Evolutionary conservation across 2,888 invertebrate genomes (phyloP).

Genomic region (Callinectes sapidus): DNA sequence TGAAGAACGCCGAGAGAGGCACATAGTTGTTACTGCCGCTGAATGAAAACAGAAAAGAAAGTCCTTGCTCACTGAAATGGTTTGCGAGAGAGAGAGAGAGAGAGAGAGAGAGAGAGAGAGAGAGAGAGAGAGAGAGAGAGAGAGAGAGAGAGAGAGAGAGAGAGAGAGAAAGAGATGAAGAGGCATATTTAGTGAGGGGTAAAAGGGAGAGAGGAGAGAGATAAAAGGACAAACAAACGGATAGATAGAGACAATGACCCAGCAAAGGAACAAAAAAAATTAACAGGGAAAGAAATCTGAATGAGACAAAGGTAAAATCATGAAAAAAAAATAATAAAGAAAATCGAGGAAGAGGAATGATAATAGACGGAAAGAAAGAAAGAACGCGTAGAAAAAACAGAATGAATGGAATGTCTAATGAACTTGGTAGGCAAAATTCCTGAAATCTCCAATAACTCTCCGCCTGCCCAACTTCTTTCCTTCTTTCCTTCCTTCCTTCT

Average conservation of each 20-base stretch:
- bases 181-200: neutral
- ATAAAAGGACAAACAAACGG: neutral
- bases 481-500: neutral
- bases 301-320: neutral
- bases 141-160: constrained; percentile 39
- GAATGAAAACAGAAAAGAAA: too few relatives aligned
- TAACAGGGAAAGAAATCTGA: neutral
- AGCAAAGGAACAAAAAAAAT: neutral
- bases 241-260: neutral
- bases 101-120: constrained; percentile 39
- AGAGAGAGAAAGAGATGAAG: constrained; percentile 8
- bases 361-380: neutral
- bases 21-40: neutral
- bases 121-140: constrained; percentile 17
- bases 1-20: neutral
- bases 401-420: constrained; percentile 15
- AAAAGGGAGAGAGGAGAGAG: neutral
- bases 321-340: neutral
- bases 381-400: neutral
- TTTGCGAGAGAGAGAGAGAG: neutral
- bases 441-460: constrained; percentile 1
- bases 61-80: too few relatives aligned
- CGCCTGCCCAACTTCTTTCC: neutral
- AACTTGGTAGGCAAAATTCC: constrained; percentile 5
- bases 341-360: neutral